Base-by-base conservation (phyloP, 2,113 vertebrate species). In the Scalopus aquaticus region DNA sequence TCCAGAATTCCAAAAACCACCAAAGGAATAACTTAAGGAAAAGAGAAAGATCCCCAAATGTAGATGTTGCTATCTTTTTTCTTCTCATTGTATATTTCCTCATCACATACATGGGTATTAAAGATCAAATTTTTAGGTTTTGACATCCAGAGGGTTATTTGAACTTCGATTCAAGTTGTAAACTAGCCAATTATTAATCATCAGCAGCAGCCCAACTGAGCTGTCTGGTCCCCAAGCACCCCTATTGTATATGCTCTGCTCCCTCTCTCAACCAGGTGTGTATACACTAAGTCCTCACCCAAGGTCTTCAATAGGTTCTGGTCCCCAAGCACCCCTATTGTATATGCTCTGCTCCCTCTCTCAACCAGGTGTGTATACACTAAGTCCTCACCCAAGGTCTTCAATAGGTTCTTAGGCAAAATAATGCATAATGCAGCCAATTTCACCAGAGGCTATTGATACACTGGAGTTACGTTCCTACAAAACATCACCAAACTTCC, bases 321-420 rank as follows among this genome's bases (percentile, higher is more conserved):
- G 11, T 22, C 88, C 60, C 79, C 39, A 62, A 32, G 51, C 6
- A 0, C 82, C 22, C 22, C 72, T 51, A 49, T 49, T 84, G 2
- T 13, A 3, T 0, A 3, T 9, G 1, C 24, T 64, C 58, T 24
- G 17, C 56, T 11, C 1, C 5, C 49, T 56, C 8, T 28, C 37
- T 90, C 46, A 46, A 2, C 37, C 37, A 13, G 37, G 19, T 26
- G 9, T 16, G 2, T 9, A 1, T 1, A 13, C 32, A 46, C 22
- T 9, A 28, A 62, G 58, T 62, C 28, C 60, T 62, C 28, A 30
- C 60, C 6, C 28, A 10, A 62, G 28, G 28, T 62, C 60, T 62
- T 62, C 60, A 62, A 4, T 62, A 62, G 24, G 60, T 32, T 62
- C 60, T 28, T 32, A 62, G 28, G 60, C 60, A 62, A 30, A 62